Evolutionary conservation across 2,797 vertebrate species (phyloP), one percentile per base, ranked within the genome.

Genomic region (Poeciliopsis presidionis): DNA sequence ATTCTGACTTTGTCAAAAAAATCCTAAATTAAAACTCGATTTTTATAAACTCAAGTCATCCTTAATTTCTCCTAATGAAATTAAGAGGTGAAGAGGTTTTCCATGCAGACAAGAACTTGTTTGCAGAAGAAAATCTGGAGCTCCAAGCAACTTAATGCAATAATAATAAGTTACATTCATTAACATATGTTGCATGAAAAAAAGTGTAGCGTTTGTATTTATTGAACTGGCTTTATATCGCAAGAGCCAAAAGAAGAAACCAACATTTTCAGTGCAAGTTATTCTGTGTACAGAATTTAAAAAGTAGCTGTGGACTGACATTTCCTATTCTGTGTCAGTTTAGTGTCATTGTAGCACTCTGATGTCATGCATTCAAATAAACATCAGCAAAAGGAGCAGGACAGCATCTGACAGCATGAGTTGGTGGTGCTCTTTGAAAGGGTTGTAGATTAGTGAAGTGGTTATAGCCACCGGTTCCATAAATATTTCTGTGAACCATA

Each of bases 301-400:
- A 72, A 53, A 72, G 72, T 76, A 57, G 72, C 72, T 16, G 77
- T 72, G 47, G 57, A 79, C 69, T 20, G 61, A 51, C 43, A 36
- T 30, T 67, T 7, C 49, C 65, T 75, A 74, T 70, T 80, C 25
- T 72, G 33, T 72, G 41, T 73, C 77, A 80, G 45, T 67, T 75
- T 71, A 57, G 20, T n/a, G 36, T 55, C 83, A 76, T 39, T 63
- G 45, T 55, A 47, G 12, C 9, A 45, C 43, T 85, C 55, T 87
- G 70, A 80, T 83, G 51, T 51, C 70, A 46, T 51, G 70, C 75
- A 81, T 77, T 85, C 28, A 71, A 81, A 81, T 39, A 33, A 74
- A 71, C n/a, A 46, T 74, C 80, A 77, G 33, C 59, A 81, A 25
- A 39, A 75, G 36, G 57, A 82, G 72, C 75, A 59, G 28, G 41